phyloP scores from a whole-genome alignment of 1,140 invertebrate species.

The Drosophila setifemur region DNA sequence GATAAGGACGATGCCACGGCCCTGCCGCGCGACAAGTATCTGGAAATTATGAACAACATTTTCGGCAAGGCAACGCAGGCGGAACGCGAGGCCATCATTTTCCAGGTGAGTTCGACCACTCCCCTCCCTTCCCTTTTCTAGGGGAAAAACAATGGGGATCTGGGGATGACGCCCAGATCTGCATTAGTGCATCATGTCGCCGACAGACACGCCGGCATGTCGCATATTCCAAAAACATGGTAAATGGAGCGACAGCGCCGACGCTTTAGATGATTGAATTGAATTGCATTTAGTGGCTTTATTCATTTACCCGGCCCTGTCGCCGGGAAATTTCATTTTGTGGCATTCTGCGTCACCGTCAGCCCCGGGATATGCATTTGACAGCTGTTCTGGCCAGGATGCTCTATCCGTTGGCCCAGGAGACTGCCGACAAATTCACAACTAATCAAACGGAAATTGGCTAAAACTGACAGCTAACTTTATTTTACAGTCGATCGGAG shows the following conservation, averaged over 20 bases:
- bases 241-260: slow-evolving; percentile 32
- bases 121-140: background rate
- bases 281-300: slow-evolving; percentile 56
- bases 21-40: slow-evolving; percentile 91
- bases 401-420: background rate
- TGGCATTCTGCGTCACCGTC: slow-evolving; percentile 24
- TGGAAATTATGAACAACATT: slow-evolving; percentile 93
- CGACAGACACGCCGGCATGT: background rate
- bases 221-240: slow-evolving; percentile 38
- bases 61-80: slow-evolving; percentile 93
- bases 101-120: slow-evolving; percentile 87
- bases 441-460: slow-evolving; percentile 21
- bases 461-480: slow-evolving; percentile 25
- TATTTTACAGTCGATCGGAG: slow-evolving; percentile 1
- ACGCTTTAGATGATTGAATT: slow-evolving; percentile 49
- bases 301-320: slow-evolving; percentile 39
- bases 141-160: background rate
- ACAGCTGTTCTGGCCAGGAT: slow-evolving; percentile 10
- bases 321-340: slow-evolving; percentile 49
- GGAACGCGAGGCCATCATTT: slow-evolving; percentile 94
- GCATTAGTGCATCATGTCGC: slow-evolving; percentile 10
- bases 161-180: background rate
- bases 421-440: background rate
- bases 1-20: slow-evolving; percentile 92
- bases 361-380: slow-evolving; percentile 36